phyloP scores from a whole-genome alignment of 1,140 invertebrate species.

The Antheraea mylitta region DNA sequence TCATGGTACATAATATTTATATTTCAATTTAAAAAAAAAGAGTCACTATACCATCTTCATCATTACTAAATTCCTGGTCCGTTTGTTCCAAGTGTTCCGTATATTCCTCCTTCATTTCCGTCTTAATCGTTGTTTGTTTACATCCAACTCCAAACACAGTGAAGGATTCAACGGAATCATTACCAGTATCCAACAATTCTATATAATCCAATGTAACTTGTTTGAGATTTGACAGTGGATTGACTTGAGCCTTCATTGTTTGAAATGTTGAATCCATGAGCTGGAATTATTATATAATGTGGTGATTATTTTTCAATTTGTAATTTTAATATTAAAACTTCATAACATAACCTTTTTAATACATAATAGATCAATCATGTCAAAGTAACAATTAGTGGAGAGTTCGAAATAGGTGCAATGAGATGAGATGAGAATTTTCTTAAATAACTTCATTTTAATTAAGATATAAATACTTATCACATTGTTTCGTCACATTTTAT shows the following conservation, averaged over 20 bases:
- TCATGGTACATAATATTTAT: no score
- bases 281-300: conserved; percentile 10
- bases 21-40: conserved; percentile 10
- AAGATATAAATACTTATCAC: no score
- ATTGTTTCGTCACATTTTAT: no score
- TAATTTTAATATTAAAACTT: no score
- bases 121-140: conserved; percentile 23
- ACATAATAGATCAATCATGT: no score
- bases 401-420: no score
- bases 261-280: conserved; percentile 13
- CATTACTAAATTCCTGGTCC: conserved; percentile 11
- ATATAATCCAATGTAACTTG: conserved; percentile 18
- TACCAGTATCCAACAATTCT: conserved; percentile 12
- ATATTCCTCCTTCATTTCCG: conserved; percentile 35
- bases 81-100: conserved; percentile 4
- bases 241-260: conserved; percentile 16
- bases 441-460: no score
- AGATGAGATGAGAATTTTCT: no score
- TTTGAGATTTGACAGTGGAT: conserved; percentile 21
- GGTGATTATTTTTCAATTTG: no score
- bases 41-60: conserved; percentile 6
- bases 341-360: no score
- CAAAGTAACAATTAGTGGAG: no score
- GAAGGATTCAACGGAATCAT: background rate
- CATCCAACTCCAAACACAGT: background rate